Percentiles rank a stretch among this genome's conserved stretches.
These are phyloP conservation scores for Thecophora atra DNA, from an alignment of 2,888 invertebrate genomes.

Conservation along the genomic window DNA sequence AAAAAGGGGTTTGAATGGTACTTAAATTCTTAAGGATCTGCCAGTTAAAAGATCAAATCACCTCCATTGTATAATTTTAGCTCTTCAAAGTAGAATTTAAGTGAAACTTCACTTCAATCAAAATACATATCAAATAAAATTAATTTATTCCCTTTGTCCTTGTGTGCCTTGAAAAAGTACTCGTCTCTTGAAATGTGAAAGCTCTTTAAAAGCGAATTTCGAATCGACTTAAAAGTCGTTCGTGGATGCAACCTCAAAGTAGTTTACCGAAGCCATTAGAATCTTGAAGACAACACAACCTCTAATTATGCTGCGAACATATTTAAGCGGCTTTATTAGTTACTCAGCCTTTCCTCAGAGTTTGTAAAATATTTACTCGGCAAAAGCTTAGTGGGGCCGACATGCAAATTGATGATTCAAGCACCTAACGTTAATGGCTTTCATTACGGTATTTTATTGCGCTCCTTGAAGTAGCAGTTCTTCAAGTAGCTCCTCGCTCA, in stretches of 20 bases:
- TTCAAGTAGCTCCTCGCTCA: constrained; percentile 1
- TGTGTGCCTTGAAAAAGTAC: too few relatives aligned
- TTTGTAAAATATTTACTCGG: not conserved
- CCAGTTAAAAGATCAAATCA: too few relatives aligned
- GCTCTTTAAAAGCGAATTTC: not conserved
- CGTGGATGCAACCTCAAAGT: not conserved
- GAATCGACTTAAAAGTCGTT: not conserved
- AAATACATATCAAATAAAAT: too few relatives aligned
- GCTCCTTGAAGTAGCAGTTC: not conserved
- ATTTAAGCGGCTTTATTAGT: constrained; percentile 9
- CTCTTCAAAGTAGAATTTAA: too few relatives aligned
- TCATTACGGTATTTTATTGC: constrained; percentile 25
- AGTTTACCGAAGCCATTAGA: too few relatives aligned
- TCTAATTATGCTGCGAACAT: not conserved
- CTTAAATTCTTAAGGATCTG: too few relatives aligned
- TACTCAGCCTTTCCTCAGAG: not conserved
- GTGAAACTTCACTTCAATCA: too few relatives aligned
- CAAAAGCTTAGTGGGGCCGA: not conserved
- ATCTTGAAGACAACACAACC: too few relatives aligned
- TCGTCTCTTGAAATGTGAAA: too few relatives aligned
- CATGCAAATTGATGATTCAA: constrained; percentile 18
- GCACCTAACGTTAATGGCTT: constrained; percentile 20
- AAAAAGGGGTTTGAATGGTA: too few relatives aligned
- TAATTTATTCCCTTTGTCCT: too few relatives aligned
- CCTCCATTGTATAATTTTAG: too few relatives aligned